Evolutionary conservation across 2,888 invertebrate species (phyloP).

Genomic region (Macrophya alboannulata): DNA sequence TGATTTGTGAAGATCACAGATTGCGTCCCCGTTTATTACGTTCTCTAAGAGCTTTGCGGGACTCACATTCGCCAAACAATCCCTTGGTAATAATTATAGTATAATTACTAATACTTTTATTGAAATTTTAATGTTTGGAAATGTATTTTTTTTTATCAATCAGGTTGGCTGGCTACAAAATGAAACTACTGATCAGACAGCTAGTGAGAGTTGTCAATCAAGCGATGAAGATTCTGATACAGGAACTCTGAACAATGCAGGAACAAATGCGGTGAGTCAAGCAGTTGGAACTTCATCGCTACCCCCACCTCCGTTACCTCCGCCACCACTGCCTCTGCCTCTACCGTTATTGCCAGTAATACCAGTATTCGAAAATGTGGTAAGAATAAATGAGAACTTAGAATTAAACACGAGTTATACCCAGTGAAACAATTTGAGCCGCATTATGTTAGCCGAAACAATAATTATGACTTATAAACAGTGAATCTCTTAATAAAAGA

Average conservation of each 20-base stretch:
- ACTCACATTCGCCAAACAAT: constrained; percentile 68
- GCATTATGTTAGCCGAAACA: background rate
- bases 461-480: background rate
- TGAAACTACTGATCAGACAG: constrained; percentile 72
- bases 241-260: constrained; percentile 62
- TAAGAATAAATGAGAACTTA: background rate
- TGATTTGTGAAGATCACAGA: constrained; percentile 73
- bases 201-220: constrained; percentile 74
- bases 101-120: constrained; percentile 18
- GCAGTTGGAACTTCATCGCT: constrained; percentile 29
- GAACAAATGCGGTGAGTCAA: constrained; percentile 61
- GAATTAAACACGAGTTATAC: background rate
- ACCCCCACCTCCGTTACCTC: constrained; percentile 51
- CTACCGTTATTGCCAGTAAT: constrained; percentile 38
- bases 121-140: constrained; percentile 2
- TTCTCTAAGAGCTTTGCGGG: constrained; percentile 70
- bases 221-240: constrained; percentile 75
- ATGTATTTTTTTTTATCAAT: background rate
- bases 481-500: background rate
- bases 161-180: constrained; percentile 65
- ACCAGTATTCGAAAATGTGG: constrained; percentile 41
- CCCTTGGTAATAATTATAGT: constrained; percentile 67
- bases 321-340: constrained; percentile 48
- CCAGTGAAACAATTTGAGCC: background rate
- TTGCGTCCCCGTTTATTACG: constrained; percentile 71